phyloP scores from a whole-genome alignment of 2,888 invertebrate species.

The Ectropis crepuscularia region DNA sequence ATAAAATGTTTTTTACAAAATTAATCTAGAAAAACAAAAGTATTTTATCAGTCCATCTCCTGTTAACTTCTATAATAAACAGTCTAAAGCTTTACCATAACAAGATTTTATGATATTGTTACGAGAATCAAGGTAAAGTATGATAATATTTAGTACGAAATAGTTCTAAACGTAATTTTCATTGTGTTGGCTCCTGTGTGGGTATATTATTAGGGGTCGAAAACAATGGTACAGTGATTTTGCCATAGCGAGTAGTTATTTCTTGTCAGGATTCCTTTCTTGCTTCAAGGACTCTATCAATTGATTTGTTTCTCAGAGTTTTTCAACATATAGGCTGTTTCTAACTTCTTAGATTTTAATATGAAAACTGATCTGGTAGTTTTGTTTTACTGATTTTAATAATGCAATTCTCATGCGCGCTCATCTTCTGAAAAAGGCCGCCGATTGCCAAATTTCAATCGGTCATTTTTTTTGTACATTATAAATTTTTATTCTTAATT shows the following conservation, averaged over 20 bases:
- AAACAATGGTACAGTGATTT: constrained; percentile 69
- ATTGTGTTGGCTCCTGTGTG: constrained; percentile 74
- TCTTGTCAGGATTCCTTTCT: constrained; percentile 73
- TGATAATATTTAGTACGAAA: constrained; percentile 7
- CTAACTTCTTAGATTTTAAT: neutral
- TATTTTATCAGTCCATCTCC: constrained; percentile 74
- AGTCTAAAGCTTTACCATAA: constrained; percentile 7
- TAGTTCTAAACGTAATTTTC: constrained; percentile 48
- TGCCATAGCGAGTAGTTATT: constrained; percentile 57
- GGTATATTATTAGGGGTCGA: constrained; percentile 64
- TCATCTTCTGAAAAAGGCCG: too few species aligned
- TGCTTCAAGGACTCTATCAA: constrained; percentile 72
- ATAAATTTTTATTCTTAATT: too few species aligned
- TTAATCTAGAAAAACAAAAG: neutral
- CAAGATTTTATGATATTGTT: neutral
- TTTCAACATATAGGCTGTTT: constrained; percentile 58
- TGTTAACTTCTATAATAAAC: constrained; percentile 54
- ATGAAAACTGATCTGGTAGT: too few species aligned
- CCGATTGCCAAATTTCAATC: too few species aligned
- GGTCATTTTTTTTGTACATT: too few species aligned
- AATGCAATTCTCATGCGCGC: too few species aligned
- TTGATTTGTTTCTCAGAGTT: constrained; percentile 65
- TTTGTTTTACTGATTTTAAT: too few species aligned
- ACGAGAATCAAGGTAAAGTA: neutral
- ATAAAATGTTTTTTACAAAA: neutral